Evolutionary conservation across 1,140 invertebrate species (phyloP).

Genomic region (Drosophila baimaii): DNA sequence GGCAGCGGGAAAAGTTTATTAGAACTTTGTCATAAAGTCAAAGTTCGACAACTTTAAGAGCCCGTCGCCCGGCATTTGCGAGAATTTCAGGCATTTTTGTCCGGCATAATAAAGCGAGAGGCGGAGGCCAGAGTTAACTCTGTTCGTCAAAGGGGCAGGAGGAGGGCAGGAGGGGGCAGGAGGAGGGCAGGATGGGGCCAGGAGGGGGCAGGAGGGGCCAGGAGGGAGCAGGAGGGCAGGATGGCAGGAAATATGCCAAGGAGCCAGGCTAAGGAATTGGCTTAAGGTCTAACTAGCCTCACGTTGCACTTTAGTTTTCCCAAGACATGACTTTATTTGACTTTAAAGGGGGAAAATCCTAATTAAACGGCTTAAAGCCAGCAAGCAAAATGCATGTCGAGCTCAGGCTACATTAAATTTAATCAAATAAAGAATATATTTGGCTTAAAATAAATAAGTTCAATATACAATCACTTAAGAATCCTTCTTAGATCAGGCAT

Average conservation of each 20-base stretch:
- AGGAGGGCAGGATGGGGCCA: too few species aligned
- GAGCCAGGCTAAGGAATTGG: not conserved
- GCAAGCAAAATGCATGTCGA: too few species aligned
- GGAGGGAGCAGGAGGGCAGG: too few species aligned
- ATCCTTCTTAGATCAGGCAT: too few species aligned
- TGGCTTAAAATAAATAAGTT: too few species aligned
- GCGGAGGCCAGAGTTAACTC: constrained; percentile 5
- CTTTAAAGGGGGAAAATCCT: too few species aligned
- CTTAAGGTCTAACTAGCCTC: too few species aligned
- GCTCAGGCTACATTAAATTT: too few species aligned
- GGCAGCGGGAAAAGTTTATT: constrained; percentile 52
- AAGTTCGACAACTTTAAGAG: constrained; percentile 56
- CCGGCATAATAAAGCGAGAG: not conserved
- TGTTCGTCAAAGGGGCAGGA: constrained; percentile 3
- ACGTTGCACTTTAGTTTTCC: not conserved
- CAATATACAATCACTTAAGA: too few species aligned
- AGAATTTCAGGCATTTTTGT: constrained; percentile 27
- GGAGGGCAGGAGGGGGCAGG: not conserved
- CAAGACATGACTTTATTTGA: not conserved
- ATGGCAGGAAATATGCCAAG: not conserved
- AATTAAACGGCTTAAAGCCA: too few species aligned
- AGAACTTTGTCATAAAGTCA: constrained; percentile 72
- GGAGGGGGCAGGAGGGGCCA: too few species aligned
- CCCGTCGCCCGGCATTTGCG: not conserved
- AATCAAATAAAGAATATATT: too few species aligned